A percentile compares a stretch with the other conserved stretches of the same genome.
phyloP scores from a whole-genome alignment of 2,113 vertebrate genomes.

The Oryzias javanicus region DNA sequence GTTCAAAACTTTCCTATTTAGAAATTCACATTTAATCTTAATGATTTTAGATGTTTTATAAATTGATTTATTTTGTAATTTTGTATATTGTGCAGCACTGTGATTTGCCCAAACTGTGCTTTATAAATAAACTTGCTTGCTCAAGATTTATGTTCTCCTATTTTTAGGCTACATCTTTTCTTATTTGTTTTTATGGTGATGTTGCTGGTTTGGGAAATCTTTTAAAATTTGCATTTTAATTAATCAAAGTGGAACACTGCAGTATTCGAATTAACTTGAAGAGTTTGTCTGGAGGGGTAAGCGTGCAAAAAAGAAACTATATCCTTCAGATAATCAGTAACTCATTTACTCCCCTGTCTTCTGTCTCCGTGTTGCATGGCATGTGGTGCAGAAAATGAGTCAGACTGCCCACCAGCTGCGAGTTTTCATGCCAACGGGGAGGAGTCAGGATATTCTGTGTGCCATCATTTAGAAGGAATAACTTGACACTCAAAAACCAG shows the following conservation, averaged over 20 bases:
- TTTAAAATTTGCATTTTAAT: background rate
- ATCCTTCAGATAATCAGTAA: conserved; percentile 8
- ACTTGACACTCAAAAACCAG: background rate
- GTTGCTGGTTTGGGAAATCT: background rate
- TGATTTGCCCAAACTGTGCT: too few relatives aligned
- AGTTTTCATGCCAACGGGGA: conserved; percentile 44
- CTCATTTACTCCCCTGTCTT: conserved; percentile 6
- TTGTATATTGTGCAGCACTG: too few relatives aligned
- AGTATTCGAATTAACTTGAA: background rate
- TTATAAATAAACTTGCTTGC: too few relatives aligned
- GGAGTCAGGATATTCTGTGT: conserved; percentile 43
- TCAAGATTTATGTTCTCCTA: too few relatives aligned
- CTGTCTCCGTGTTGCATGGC: conserved; percentile 42
- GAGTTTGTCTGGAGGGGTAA: background rate
- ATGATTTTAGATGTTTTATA: too few relatives aligned
- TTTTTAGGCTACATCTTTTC: too few relatives aligned
- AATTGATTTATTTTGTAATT: too few relatives aligned
- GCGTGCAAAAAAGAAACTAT: conserved; percentile 9
- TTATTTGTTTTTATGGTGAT: too few relatives aligned
- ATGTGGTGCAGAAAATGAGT: conserved; percentile 70
- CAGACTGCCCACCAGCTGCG: conserved; percentile 73
- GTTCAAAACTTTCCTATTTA: too few relatives aligned
- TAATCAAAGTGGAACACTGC: background rate
- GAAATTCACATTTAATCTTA: too few relatives aligned
- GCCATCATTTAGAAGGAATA: background rate